A percentile compares a stretch with the other conserved stretches of the same genome.
Evolutionary conservation across 2,113 vertebrate species (phyloP).

Genomic region (Petroica traversi): DNA sequence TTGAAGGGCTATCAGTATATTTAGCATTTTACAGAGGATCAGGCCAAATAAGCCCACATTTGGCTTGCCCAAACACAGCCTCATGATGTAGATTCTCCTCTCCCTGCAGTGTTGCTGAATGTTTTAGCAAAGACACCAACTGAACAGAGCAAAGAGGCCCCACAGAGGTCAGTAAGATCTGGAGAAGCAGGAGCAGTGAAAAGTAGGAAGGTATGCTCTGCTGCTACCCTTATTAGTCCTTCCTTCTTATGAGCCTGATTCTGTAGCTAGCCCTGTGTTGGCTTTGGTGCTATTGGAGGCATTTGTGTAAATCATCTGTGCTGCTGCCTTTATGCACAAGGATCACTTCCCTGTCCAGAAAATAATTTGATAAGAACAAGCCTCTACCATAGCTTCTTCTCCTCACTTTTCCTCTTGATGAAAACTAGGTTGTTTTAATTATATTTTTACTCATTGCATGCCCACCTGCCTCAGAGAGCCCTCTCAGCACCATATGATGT

Average conservation of each 20-base stretch:
- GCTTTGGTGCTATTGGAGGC: neutral
- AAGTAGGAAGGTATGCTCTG: neutral
- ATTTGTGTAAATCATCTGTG: neutral
- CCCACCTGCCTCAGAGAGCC: neutral
- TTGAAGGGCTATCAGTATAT: conserved; percentile 9
- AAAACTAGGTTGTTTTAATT: neutral
- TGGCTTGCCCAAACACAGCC: neutral
- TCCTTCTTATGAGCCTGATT: neutral
- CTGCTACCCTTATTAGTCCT: neutral
- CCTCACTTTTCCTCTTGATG: neutral
- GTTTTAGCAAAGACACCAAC: neutral
- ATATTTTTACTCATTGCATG: neutral
- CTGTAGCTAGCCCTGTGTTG: fast-evolving
- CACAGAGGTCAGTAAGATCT: neutral
- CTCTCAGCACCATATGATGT: neutral
- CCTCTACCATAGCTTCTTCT: neutral
- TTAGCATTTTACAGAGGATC: neutral
- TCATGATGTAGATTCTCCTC: neutral
- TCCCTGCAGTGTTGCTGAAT: neutral
- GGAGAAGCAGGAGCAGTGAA: neutral
- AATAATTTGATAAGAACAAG: neutral
- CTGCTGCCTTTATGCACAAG: neutral
- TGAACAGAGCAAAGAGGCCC: neutral
- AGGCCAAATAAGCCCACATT: neutral
- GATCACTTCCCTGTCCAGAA: neutral